Evolutionary conservation across 2,797 vertebrate genomes (phyloP), one percentile per base, ranked within the genome.

Genomic region (Tenualosa ilisha): DNA sequence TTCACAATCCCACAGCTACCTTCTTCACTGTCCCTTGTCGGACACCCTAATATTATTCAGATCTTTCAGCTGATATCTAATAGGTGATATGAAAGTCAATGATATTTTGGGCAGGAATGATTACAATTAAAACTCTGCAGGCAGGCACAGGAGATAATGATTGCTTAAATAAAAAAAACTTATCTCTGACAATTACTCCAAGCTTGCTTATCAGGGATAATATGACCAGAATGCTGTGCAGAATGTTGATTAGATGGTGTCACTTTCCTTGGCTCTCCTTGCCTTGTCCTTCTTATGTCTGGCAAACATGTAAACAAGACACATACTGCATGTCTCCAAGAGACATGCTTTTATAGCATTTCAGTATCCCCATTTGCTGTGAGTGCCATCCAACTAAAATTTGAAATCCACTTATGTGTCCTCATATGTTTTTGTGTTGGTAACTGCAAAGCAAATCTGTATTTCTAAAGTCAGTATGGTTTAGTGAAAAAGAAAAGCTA

Each of bases 141-240:
- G 91, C 84, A 89, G 89, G 88, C 87, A 91, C 87, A 84, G 92
- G 83, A 89, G 90, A 88, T 90, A 89, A 90, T 87, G 86, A 89
- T 91, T 85, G 85, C 89, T 89, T 91, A 91, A 94, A 93, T 93
- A 88, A 51, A 51, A 50, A 91, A 88, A 93, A 93, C 89, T 92
- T 93, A 94, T 94, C 92, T 92, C 91, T 91, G 81, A 89, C 88
- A 94, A 94, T 95, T 93, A 95, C 91, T 89, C 88, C 75, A 84
- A 81, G 86, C 92, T 91, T 90, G 90, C 91, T 94, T 94, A 94
- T 93, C 91, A 90, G 82, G 89, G 89, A 91, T 90, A 88, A 89
- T 91, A 89, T 92, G 91, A 90, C 89, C 91, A 90, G 89, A 88
- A 84, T 83, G 85, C 68, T 43, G 87, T 59, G 53, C 79, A 43